Base-by-base conservation (phyloP, 2,888 invertebrate species). In the Danaus chrysippus region DNA sequence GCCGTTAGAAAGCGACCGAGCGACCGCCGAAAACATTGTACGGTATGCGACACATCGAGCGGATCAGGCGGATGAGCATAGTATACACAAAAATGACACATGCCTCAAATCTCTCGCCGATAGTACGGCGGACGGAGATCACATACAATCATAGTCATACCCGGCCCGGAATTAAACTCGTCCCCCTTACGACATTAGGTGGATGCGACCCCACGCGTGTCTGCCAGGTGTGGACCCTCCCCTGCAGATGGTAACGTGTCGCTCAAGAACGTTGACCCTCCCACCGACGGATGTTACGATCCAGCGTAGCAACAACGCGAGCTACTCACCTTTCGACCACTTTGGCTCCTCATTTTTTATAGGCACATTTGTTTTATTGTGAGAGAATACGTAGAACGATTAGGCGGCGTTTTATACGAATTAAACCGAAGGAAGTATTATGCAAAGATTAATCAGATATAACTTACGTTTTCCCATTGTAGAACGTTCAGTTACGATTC, bases 1-100 rank as follows among this genome's bases (percentile, higher is more conserved):
- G 74, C 76, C 82, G 86, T 77, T 89, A 89, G 90, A 89, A 89
- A 89, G 90, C 88, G 83, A 82, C 77, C 79, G 71, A 73, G 68
- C 78, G 74, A 71, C 75, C 77, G 71, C 76, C 77, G 78, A 78
- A 34, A 77, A 64, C 80, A 75, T 76, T 79, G 79, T 77, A 73
- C 76, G 80, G 76, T 73, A 74, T 74, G 74, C 76, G 78, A 75
- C 78, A 78, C 77, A 79, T 80, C 66, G 53, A 66, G 62, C 56
- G 13, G 44, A 49, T 56, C 54, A 53, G 11, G 54, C 49, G 59
- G 23, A 1, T 15, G 49, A 10, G 49, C 49, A 49, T 42, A 11
- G 42, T 56, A 42, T 56, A 15, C 10, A 56, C 42, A 12, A 10
- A 49, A 49, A 13, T 17, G 13, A 10, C 17, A n/a, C 46, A n/a